Conservation (phyloP, 1,140 invertebrate species). For the Anoplolepis gracilipes region DNA sequence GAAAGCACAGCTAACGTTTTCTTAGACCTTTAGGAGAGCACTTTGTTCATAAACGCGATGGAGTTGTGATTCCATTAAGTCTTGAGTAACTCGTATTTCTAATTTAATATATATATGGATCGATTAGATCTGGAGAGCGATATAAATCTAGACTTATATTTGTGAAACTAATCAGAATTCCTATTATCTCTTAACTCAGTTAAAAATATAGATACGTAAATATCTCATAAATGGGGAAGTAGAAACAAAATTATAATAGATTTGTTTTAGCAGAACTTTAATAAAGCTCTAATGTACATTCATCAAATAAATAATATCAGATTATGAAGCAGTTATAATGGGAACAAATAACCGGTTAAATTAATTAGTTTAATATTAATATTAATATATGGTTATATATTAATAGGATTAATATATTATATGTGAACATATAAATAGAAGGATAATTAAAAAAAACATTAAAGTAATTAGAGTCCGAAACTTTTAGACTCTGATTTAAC, state of each 20-base stretch:
- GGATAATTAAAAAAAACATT: no score
- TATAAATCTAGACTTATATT: background rate
- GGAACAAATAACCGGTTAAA: background rate
- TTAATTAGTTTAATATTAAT: no score
- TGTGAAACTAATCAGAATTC: background rate
- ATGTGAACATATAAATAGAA: background rate
- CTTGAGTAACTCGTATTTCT: conserved; percentile 3
- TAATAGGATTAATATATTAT: no score
- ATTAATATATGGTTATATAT: no score
- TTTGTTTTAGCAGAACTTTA: background rate
- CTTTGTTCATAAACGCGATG: conserved; percentile 6
- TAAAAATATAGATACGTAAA: background rate
- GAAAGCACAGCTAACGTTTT: background rate
- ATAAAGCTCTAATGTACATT: no score
- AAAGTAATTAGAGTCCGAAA: background rate
- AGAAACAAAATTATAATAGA: background rate
- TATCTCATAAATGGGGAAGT: background rate
- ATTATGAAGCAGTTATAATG: background rate
- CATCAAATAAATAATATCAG: background rate
- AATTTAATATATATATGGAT: background rate
- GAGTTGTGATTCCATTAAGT: conserved; percentile 24
- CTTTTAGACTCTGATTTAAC: conserved; percentile 4
- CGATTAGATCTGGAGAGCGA: background rate
- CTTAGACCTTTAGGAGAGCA: background rate
- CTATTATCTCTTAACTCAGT: no score